Evolutionary conservation across 2,113 vertebrate species (phyloP).

Genomic region (Bos indicus): DNA sequence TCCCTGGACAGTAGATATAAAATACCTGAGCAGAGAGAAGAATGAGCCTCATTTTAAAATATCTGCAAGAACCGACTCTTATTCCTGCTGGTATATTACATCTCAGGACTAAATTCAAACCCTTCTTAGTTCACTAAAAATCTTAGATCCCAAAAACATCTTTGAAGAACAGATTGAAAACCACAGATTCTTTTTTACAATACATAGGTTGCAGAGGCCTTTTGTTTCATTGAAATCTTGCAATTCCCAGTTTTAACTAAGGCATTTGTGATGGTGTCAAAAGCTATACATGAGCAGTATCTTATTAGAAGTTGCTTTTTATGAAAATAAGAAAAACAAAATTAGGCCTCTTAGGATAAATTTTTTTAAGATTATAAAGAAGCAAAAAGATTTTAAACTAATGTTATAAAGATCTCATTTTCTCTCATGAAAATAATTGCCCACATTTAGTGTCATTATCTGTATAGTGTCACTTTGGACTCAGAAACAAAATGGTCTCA

Average conservation of each 20-base stretch:
- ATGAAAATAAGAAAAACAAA: conserved; percentile 19
- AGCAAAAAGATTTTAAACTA: background rate
- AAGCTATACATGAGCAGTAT: background rate
- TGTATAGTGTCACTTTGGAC: background rate
- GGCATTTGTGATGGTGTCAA: background rate
- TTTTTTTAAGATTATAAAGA: background rate
- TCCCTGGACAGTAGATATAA: background rate
- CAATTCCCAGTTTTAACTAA: background rate
- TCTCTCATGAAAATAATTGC: background rate
- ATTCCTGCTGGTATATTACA: background rate
- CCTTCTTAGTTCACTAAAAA: background rate
- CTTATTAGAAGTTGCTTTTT: background rate
- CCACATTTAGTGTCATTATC: background rate
- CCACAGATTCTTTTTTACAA: background rate
- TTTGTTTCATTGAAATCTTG: background rate
- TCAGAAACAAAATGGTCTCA: background rate
- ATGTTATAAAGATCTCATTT: background rate
- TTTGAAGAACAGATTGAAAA: background rate
- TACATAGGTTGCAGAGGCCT: background rate
- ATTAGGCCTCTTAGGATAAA: background rate
- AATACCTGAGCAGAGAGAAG: background rate
- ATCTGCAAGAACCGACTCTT: background rate
- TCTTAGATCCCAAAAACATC: background rate
- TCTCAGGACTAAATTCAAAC: background rate
- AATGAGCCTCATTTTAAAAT: background rate